A percentile compares a stretch with the other conserved stretches of the same genome.
phyloP scores from a whole-genome alignment of 92 coral and sea anemone genomes.

The Nematostella vectensis region DNA sequence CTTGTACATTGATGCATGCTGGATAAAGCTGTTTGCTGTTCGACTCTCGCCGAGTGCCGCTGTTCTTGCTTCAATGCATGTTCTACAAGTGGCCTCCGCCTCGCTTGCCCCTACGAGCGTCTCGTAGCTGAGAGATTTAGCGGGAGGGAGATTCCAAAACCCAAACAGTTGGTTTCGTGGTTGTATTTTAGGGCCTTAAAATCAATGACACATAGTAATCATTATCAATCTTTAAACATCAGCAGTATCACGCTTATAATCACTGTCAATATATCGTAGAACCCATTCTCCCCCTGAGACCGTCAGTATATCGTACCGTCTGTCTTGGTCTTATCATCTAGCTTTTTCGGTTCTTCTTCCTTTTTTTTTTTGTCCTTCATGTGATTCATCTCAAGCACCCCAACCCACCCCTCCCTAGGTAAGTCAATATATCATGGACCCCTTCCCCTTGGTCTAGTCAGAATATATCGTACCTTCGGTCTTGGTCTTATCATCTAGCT shows the following conservation, averaged over 20 bases:
- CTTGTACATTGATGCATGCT: slow-evolving; percentile 31
- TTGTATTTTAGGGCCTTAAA: slow-evolving; percentile 10
- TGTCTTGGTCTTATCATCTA: no score
- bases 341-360: no score
- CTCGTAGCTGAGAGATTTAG: slow-evolving; percentile 22
- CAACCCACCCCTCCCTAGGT: no score
- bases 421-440: slow-evolving; percentile 8
- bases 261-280: slow-evolving; percentile 9
- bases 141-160: slow-evolving; percentile 15
- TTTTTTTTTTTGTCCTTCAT: no score
- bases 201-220: no score
- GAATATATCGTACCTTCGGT: no score
- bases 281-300: slow-evolving; percentile 5
- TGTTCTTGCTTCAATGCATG: slow-evolving; percentile 13
- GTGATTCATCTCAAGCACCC: no score
- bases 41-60: slow-evolving; percentile 9
- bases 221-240: no score
- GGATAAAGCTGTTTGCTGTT: slow-evolving; percentile 22
- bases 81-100: slow-evolving; percentile 16
- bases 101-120: slow-evolving; percentile 12
- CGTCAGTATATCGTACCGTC: no score
- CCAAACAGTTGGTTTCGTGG: slow-evolving; percentile 26
- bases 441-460: slow-evolving; percentile 5
- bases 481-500: no score
- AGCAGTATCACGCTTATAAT: no score